Conservation (phyloP, 2,888 invertebrate genomes). For the Cantharis rufa region DNA sequence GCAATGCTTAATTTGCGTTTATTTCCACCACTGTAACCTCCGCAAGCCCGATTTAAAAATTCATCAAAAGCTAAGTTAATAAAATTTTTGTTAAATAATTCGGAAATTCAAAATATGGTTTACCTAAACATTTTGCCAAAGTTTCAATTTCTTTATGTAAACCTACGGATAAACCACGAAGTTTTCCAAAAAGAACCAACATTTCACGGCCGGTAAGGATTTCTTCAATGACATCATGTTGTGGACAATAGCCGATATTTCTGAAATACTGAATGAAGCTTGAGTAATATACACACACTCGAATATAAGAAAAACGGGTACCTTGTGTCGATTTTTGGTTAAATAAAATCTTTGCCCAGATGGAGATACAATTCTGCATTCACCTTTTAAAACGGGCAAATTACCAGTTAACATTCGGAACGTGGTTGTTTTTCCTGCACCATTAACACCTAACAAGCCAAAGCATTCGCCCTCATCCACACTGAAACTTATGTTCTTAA, state of each 20-base stretch:
- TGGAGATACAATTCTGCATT: neutral
- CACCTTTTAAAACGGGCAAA: slow-evolving; percentile 28
- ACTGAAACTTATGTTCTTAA: slow-evolving; percentile 66
- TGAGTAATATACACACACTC: neutral
- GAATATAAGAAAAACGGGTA: neutral
- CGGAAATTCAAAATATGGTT: neutral
- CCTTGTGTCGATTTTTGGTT: neutral
- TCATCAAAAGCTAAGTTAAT: slow-evolving; percentile 41
- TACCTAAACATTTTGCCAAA: slow-evolving; percentile 57
- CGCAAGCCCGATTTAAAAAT: slow-evolving; percentile 48
- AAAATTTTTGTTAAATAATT: too few species aligned
- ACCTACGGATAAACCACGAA: slow-evolving; percentile 79
- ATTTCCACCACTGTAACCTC: slow-evolving; percentile 69
- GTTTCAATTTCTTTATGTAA: slow-evolving; percentile 79
- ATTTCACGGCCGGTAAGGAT: slow-evolving; percentile 64
- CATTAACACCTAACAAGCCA: slow-evolving; percentile 83
- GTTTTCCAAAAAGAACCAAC: neutral
- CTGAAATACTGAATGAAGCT: slow-evolving; percentile 63
- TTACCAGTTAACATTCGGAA: slow-evolving; percentile 83
- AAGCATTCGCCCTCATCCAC: slow-evolving; percentile 76
- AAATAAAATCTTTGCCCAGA: neutral
- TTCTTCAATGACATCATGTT: slow-evolving; percentile 78
- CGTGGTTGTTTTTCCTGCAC: slow-evolving; percentile 83
- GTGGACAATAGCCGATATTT: slow-evolving; percentile 87
- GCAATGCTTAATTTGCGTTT: slow-evolving; percentile 81